Conservation (phyloP, 1,140 invertebrate species). For the Pantala flavescens region DNA sequence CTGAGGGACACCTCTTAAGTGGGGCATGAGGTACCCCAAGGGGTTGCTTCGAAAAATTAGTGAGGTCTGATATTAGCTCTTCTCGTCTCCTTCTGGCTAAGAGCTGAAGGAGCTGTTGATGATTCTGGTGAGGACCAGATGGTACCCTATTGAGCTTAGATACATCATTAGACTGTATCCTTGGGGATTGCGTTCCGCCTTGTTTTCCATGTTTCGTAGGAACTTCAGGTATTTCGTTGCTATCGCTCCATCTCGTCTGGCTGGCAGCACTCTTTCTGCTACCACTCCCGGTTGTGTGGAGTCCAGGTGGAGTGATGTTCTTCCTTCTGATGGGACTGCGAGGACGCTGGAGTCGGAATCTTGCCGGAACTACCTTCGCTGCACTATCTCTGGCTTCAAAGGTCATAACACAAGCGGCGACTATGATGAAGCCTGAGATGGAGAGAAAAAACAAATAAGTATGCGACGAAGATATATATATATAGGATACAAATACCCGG, state of each 20-base stretch:
- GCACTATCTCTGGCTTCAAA: conserved; percentile 81
- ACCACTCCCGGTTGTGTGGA: conserved; percentile 13
- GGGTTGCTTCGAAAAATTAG: not conserved
- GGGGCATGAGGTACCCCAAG: not conserved
- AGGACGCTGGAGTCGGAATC: conserved; percentile 48
- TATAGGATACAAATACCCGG: no score
- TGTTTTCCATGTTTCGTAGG: conserved; percentile 34
- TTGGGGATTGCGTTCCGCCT: no score
- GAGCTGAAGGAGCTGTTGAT: not conserved
- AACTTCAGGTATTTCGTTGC: conserved; percentile 40
- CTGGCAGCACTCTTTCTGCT: conserved; percentile 26
- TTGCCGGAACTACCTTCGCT: conserved; percentile 72
- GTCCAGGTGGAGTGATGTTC: conserved; percentile 18
- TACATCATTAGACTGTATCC: no score
- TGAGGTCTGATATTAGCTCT: not conserved
- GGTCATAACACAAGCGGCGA: conserved; percentile 89
- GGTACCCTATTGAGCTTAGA: not conserved
- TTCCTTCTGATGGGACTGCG: conserved; percentile 18
- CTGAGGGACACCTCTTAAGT: not conserved
- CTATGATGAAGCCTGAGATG: conserved; percentile 81
- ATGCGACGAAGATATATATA: no score
- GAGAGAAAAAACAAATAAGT: conserved; percentile 23
- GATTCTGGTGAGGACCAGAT: not conserved
- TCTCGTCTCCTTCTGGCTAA: conserved; percentile 14
- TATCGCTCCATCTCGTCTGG: conserved; percentile 40